These are phyloP conservation scores for Lepidurus couesii DNA, from an alignment of 1,140 invertebrate genomes.

Conservation along the genomic window DNA sequence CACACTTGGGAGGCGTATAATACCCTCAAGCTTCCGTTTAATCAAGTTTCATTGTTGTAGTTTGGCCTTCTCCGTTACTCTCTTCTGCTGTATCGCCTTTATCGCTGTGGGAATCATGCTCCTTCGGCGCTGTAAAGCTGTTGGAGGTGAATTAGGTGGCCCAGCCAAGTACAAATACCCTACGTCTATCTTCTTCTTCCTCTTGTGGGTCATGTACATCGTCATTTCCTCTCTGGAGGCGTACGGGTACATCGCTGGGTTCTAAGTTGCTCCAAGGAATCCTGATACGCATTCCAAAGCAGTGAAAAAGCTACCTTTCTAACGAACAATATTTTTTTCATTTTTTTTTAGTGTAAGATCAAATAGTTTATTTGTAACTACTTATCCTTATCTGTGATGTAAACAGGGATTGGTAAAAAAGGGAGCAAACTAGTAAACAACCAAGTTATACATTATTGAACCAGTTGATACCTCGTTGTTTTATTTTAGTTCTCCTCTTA, in stretches of 20 bases:
- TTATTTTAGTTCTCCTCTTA: background rate
- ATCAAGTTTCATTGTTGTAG: conserved; percentile 34
- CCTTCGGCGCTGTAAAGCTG: conserved; percentile 46
- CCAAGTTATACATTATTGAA: background rate
- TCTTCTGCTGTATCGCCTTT: conserved; percentile 42
- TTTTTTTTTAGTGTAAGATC: background rate
- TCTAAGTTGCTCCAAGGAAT: conserved; percentile 44
- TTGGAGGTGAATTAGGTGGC: conserved; percentile 58
- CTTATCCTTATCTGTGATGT: conserved; percentile 19
- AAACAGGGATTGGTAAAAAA: background rate
- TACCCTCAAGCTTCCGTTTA: background rate
- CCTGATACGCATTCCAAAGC: background rate
- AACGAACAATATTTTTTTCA: background rate
- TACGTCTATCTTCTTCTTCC: conserved; percentile 50
- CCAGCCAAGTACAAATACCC: conserved; percentile 47
- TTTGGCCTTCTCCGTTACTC: conserved; percentile 43
- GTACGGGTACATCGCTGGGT: conserved; percentile 50
- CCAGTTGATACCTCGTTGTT: background rate
- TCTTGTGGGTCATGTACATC: conserved; percentile 58
- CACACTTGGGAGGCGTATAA: background rate
- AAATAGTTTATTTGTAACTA: background rate
- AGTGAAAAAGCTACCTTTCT: background rate
- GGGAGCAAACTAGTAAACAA: background rate
- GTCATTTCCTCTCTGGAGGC: conserved; percentile 54
- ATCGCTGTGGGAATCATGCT: conserved; percentile 47